Conservation (phyloP, 1,140 invertebrate genomes). For the Leptinotarsa undecemlineata region DNA sequence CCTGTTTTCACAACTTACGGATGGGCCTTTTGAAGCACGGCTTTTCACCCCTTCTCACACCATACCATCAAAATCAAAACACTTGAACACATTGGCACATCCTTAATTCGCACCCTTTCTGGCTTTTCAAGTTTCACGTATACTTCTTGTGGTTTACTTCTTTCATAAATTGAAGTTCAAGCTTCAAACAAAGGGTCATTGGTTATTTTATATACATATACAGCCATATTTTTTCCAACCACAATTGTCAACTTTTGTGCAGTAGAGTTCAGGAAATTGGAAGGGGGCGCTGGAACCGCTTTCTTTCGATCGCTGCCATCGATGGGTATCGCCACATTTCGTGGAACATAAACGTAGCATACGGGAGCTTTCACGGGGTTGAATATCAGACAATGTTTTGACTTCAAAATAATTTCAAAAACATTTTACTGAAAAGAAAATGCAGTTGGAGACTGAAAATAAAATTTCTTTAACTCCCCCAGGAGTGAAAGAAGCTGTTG, state of each 20-base stretch:
- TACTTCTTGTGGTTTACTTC: no score
- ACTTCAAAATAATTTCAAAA: not conserved
- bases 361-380: no score
- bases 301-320: conserved; percentile 28
- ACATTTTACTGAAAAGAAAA: not conserved
- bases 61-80: conserved; percentile 28
- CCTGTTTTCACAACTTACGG: conserved; percentile 21
- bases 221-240: conserved; percentile 47
- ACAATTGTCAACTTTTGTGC: conserved; percentile 33
- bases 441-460: not conserved
- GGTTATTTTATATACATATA: conserved; percentile 52
- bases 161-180: no score
- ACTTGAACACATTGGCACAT: conserved; percentile 23
- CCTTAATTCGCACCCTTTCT: conserved; percentile 30
- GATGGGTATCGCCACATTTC: conserved; percentile 20
- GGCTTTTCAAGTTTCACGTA: not conserved
- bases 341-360: not conserved
- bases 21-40: conserved; percentile 11
- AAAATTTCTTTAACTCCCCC: not conserved
- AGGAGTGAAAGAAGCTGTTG: no score
- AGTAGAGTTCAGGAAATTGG: conserved; percentile 19
- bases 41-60: conserved; percentile 22
- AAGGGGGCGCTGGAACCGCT: conserved; percentile 25
- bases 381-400: not conserved
- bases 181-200: conserved; percentile 50